Conservation (phyloP, 1,140 invertebrate genomes). For the Mycetomoellerius zeteki region DNA sequence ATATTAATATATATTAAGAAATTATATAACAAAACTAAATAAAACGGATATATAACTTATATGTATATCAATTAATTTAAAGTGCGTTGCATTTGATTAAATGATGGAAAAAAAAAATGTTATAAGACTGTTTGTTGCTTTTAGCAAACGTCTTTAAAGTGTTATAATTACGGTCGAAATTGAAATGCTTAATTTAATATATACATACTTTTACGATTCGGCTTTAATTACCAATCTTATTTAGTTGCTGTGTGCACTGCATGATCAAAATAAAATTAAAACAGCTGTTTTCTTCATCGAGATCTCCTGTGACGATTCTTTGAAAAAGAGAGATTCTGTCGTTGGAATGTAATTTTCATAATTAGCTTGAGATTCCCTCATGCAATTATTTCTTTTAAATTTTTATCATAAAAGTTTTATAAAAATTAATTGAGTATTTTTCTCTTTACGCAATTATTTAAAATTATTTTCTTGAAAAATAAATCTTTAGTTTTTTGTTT, state of each 20-base stretch:
- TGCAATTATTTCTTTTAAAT: conserved; percentile 24
- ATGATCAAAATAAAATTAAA: conserved; percentile 22
- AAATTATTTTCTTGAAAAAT: not conserved
- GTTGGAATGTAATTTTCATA: conserved; percentile 8
- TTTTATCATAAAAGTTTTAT: conserved; percentile 1
- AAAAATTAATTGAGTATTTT: not conserved
- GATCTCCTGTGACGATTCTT: not conserved
- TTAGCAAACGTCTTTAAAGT: not conserved
- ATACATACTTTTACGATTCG: conserved; percentile 34
- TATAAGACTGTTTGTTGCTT: not conserved
- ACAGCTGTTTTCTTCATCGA: conserved; percentile 2
- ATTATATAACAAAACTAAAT: not conserved
- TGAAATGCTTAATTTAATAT: conserved; percentile 1
- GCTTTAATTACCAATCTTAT: conserved; percentile 55
- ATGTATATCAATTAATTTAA: not conserved
- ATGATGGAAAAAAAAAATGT: not conserved
- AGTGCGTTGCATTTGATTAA: not conserved
- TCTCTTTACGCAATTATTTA: not conserved
- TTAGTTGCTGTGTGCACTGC: conserved; percentile 24
- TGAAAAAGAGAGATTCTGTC: not conserved
- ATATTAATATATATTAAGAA: not conserved
- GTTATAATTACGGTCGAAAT: not conserved
- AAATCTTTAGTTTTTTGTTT: not conserved
- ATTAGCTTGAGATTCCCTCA: conserved; percentile 8
- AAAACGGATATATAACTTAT: not conserved